A percentile compares a stretch with the other conserved stretches of the same genome.
These are phyloP conservation scores for Tipula confusa DNA, from an alignment of 2,888 invertebrate genomes.

Conservation along the genomic window DNA sequence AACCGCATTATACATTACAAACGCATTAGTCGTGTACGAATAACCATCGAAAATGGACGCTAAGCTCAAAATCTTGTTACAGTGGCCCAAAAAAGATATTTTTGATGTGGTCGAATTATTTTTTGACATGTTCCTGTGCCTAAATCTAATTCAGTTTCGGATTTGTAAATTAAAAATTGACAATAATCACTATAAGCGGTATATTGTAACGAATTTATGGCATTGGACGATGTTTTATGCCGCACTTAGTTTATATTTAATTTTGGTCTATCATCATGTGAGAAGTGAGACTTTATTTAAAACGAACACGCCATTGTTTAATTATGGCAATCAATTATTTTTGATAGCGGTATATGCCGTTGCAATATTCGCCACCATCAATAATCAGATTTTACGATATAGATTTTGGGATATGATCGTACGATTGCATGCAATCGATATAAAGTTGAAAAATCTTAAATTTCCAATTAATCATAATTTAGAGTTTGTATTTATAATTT, in stretches of 20 bases:
- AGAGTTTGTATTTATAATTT: neutral
- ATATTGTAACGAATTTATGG: neutral
- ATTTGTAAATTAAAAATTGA: neutral
- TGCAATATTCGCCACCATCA: neutral
- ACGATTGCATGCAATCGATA: neutral
- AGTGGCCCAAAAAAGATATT: neutral
- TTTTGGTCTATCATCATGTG: neutral
- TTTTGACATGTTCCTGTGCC: neutral
- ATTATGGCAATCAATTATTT: neutral
- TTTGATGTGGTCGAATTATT: neutral
- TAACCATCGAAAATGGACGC: neutral
- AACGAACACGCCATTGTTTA: neutral
- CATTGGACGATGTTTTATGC: neutral
- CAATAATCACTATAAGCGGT: neutral
- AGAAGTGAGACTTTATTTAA: neutral
- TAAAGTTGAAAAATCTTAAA: neutral
- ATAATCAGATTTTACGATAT: neutral
- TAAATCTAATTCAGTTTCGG: neutral
- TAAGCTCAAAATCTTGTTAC: neutral
- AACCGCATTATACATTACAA: neutral
- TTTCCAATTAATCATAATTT: neutral
- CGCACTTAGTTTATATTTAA: neutral
- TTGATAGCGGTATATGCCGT: neutral
- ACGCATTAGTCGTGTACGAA: neutral
- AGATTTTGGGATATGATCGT: neutral